Evolutionary conservation across 2,888 invertebrate species (phyloP).

Genomic region (Ormyrus thymus): DNA sequence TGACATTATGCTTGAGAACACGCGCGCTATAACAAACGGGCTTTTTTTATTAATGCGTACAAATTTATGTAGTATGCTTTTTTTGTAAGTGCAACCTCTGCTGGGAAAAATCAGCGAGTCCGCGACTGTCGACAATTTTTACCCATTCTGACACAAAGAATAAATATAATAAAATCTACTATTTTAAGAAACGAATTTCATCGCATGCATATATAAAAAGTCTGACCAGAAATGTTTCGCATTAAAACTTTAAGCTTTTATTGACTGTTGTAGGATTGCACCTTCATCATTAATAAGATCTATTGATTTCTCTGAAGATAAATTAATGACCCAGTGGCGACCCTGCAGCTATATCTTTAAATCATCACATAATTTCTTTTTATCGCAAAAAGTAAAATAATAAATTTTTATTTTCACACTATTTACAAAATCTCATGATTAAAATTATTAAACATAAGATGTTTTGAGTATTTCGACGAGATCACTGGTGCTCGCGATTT

Average conservation of each 20-base stretch:
- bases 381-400: background rate
- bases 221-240: too few relatives aligned
- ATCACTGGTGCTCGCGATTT: constrained; percentile 22
- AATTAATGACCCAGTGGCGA: too few relatives aligned
- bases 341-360: background rate
- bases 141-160: background rate
- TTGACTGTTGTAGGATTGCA: background rate
- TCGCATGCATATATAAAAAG: too few relatives aligned
- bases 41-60: constrained; percentile 42
- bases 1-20: constrained; percentile 47
- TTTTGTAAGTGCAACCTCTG: constrained; percentile 24
- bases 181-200: too few relatives aligned
- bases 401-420: too few relatives aligned
- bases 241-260: background rate
- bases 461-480: background rate
- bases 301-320: background rate
- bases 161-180: background rate
- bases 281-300: background rate
- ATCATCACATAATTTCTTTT: background rate
- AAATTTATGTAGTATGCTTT: constrained; percentile 42
- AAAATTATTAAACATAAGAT: too few relatives aligned
- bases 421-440: too few relatives aligned
- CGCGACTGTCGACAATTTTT: constrained; percentile 9
- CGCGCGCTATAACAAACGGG: constrained; percentile 40
- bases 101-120: constrained; percentile 21